Evolutionary conservation across 2,797 vertebrate species (phyloP).

Genomic region (Pangasius mekongensis): DNA sequence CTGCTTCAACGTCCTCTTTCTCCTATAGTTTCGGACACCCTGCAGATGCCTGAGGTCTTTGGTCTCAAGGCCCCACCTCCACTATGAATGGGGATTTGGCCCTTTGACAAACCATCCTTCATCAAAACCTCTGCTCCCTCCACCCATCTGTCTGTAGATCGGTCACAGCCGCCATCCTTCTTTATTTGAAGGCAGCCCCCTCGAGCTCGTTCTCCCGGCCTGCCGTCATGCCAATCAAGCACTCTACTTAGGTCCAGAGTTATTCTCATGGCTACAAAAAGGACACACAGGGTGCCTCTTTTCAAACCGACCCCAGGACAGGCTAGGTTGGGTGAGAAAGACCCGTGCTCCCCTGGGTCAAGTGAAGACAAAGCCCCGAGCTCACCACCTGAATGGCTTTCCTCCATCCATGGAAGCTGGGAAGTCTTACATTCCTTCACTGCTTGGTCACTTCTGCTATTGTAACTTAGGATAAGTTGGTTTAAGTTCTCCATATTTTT

Average conservation of each 20-base stretch:
- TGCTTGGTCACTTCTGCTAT: conserved; percentile 1
- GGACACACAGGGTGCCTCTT: conserved; percentile 65
- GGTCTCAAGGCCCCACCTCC: conserved; percentile 46
- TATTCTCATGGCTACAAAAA: conserved; percentile 68
- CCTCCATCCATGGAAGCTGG: conserved; percentile 6
- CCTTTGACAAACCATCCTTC: conserved; percentile 55
- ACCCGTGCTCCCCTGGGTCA: conserved; percentile 55
- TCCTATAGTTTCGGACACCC: conserved; percentile 50
- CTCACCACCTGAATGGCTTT: conserved; percentile 28
- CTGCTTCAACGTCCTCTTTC: conserved; percentile 79
- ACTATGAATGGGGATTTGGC: conserved; percentile 44
- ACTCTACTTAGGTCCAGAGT: conserved; percentile 73
- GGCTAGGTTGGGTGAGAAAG: conserved; percentile 26
- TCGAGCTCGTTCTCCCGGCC: conserved; percentile 52
- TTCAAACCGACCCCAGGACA: conserved; percentile 69
- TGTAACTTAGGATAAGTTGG: not conserved
- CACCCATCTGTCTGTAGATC: conserved; percentile 49
- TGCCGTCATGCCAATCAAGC: conserved; percentile 73
- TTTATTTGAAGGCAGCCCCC: conserved; percentile 40
- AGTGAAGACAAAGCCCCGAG: conserved; percentile 64
- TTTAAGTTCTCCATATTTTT: not conserved
- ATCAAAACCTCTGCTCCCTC: conserved; percentile 48
- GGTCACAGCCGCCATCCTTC: conserved; percentile 39
- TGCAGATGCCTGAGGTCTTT: conserved; percentile 42
- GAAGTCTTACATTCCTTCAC: not conserved